Conservation (phyloP, 2,888 invertebrate species). For the Mongoloraphidia duomilia region DNA sequence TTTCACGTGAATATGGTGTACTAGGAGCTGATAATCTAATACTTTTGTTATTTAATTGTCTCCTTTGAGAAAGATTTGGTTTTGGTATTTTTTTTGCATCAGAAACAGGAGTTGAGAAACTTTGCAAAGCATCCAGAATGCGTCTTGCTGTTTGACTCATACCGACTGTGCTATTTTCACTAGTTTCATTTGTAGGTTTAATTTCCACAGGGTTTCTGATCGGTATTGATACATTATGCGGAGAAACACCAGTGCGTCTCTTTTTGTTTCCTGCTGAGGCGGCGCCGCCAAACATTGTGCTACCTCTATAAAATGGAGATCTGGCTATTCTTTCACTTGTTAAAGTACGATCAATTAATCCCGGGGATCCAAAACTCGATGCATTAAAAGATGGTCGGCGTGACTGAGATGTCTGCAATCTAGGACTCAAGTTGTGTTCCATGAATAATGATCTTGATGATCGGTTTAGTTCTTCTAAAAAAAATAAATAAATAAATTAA, state of each 20-base stretch:
- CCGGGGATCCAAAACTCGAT: slow-evolving; percentile 27
- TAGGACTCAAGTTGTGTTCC: slow-evolving; percentile 21
- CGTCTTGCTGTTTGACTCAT: slow-evolving; percentile 63
- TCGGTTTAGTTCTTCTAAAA: slow-evolving; percentile 22
- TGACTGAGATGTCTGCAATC: slow-evolving; percentile 22
- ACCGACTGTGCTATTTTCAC: slow-evolving; percentile 24
- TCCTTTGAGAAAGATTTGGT: slow-evolving; percentile 15
- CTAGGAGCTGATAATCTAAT: slow-evolving; percentile 10
- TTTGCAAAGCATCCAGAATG: slow-evolving; percentile 66
- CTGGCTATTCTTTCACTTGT: slow-evolving; percentile 30
- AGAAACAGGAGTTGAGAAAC: slow-evolving; percentile 63
- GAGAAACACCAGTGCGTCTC: too few species aligned
- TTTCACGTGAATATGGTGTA: slow-evolving; percentile 19
- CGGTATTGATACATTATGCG: slow-evolving; percentile 3
- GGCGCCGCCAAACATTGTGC: slow-evolving; percentile 63
- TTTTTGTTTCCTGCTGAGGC: slow-evolving; percentile 20
- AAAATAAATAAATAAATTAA: slow-evolving; percentile 10
- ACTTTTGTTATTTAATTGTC: slow-evolving; percentile 13
- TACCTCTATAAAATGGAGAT: slow-evolving; percentile 64
- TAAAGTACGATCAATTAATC: slow-evolving; percentile 30
- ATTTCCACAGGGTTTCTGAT: slow-evolving; percentile 29
- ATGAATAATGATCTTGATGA: slow-evolving; percentile 27
- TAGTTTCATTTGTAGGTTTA: slow-evolving; percentile 29
- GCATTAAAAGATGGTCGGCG: slow-evolving; percentile 36
- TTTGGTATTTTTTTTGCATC: slow-evolving; percentile 66